A percentile compares a stretch with the other conserved stretches of the same genome.
phyloP scores from a whole-genome alignment of 2,888 invertebrate genomes.

The Caenorhabditis auriculariae region DNA sequence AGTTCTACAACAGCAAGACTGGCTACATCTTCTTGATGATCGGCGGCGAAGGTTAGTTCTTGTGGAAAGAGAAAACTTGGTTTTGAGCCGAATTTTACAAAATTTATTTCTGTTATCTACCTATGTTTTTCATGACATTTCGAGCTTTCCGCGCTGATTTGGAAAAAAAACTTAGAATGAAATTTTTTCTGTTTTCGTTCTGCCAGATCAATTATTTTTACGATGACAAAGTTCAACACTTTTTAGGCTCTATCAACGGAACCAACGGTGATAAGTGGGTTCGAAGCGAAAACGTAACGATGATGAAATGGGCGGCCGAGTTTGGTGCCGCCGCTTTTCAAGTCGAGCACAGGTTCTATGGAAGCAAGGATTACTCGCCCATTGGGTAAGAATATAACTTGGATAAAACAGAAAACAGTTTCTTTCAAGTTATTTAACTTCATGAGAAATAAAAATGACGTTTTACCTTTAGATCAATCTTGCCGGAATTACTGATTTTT shows the following conservation, averaged over 20 bases:
- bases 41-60: slow-evolving; percentile 27
- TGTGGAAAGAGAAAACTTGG: background rate
- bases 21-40: slow-evolving; percentile 39
- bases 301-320: slow-evolving; percentile 41
- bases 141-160: background rate
- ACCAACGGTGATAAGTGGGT: slow-evolving; percentile 40
- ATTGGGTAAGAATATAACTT: slow-evolving; percentile 5
- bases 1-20: slow-evolving; percentile 32
- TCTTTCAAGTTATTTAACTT: background rate
- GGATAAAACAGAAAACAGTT: background rate
- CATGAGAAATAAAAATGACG: too few relatives aligned
- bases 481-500: too few relatives aligned
- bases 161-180: too few relatives aligned
- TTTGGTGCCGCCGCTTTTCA: slow-evolving; percentile 38
- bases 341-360: slow-evolving; percentile 42
- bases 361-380: slow-evolving; percentile 27
- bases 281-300: slow-evolving; percentile 28
- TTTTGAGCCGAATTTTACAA: too few relatives aligned
- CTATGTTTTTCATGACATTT: background rate
- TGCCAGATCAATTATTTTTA: too few relatives aligned
- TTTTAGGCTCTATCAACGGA: slow-evolving; percentile 13
- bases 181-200: background rate
- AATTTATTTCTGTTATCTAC: too few relatives aligned
- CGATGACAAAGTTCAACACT: background rate
- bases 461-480: too few relatives aligned